These are phyloP conservation scores for Drosophila mayaguana DNA, from an alignment of 2,888 invertebrate genomes.

Conservation along the genomic window DNA sequence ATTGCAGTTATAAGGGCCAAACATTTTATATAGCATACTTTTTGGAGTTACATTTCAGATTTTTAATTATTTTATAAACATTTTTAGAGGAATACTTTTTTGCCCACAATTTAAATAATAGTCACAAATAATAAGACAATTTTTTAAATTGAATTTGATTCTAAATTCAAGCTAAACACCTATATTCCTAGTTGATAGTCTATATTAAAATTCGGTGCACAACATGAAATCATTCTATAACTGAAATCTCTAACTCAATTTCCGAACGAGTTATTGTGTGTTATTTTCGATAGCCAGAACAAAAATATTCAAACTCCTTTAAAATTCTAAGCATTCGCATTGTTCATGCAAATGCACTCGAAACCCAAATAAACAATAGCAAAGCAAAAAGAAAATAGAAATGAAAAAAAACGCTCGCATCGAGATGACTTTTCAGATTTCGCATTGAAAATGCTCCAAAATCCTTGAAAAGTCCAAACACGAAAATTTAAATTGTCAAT, in stretches of 20 bases:
- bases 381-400: constrained; percentile 3
- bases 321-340: not conserved
- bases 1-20: too few relatives aligned
- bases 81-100: too few relatives aligned
- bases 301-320: not conserved
- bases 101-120: too few relatives aligned
- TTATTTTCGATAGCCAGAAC: not conserved
- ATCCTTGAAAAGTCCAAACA: constrained; percentile 41
- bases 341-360: constrained; percentile 6
- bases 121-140: too few relatives aligned
- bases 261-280: not conserved
- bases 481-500: constrained; percentile 60
- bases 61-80: too few relatives aligned
- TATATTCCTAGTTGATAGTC: too few relatives aligned
- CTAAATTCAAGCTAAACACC: not conserved
- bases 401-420: not conserved
- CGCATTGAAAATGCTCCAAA: constrained; percentile 30
- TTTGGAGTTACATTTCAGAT: too few relatives aligned
- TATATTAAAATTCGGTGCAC: not conserved
- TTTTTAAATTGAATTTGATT: too few relatives aligned
- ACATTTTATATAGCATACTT: too few relatives aligned
- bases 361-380: not conserved
- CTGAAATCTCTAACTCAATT: not conserved
- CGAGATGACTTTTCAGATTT: constrained; percentile 41
- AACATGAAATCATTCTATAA: not conserved